A percentile compares a stretch with the other conserved stretches of the same genome.
Evolutionary conservation across 1,140 invertebrate species (phyloP).

Genomic region (Platorchestia sp.): DNA sequence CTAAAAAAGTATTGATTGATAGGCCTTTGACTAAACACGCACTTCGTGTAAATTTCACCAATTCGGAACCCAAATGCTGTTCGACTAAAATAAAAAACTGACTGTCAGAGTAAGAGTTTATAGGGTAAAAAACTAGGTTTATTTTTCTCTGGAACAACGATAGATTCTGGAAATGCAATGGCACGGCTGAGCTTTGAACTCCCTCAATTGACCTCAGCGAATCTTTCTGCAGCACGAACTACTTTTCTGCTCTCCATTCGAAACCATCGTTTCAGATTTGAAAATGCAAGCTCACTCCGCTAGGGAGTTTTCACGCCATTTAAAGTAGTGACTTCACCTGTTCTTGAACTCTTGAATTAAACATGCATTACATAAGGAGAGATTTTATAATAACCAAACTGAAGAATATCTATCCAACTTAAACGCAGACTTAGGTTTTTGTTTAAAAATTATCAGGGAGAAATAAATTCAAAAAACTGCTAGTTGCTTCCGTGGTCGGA

Average conservation of each 20-base stretch:
- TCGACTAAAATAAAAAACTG: neutral
- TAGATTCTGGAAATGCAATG: neutral
- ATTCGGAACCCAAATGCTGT: neutral
- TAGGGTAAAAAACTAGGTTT: neutral
- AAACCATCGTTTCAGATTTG: neutral
- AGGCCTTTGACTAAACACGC: neutral
- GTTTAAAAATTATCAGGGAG: neutral
- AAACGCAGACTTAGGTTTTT: neutral
- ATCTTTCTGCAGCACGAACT: neutral
- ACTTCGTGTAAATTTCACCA: neutral
- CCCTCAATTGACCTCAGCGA: neutral
- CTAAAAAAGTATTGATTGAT: neutral
- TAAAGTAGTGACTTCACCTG: no score
- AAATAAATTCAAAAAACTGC: neutral
- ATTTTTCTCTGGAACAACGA: neutral
- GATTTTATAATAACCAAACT: no score
- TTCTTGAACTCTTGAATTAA: no score
- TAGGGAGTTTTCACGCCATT: no score
- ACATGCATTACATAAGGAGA: no score
- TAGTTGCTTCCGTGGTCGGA: neutral
- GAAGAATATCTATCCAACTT: neutral
- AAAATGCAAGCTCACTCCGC: neutral
- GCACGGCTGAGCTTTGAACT: neutral
- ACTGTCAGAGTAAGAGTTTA: neutral
- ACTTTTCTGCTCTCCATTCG: neutral